Evolutionary conservation across 2,113 vertebrate genomes (phyloP).

Genomic region (Caranx melampygus): DNA sequence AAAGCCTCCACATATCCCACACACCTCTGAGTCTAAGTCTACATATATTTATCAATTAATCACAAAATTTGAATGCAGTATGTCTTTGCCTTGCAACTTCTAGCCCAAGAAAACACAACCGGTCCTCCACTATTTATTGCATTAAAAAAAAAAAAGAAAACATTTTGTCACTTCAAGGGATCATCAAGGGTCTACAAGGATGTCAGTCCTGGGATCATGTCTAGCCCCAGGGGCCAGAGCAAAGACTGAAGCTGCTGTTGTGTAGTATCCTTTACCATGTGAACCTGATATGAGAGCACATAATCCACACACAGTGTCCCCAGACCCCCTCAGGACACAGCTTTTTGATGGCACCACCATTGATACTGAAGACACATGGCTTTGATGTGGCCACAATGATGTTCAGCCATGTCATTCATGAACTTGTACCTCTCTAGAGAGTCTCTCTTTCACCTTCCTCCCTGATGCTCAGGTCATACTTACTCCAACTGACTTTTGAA

Average conservation of each 20-base stretch:
- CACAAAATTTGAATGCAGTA: not conserved
- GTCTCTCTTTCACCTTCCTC: slow-evolving; percentile 43
- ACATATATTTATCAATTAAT: not conserved
- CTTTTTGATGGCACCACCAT: slow-evolving; percentile 80
- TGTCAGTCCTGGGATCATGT: slow-evolving; percentile 78
- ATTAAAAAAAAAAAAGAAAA: slow-evolving; percentile 16
- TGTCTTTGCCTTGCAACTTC: not conserved
- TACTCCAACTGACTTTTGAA: slow-evolving; percentile 32
- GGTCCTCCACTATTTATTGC: not conserved
- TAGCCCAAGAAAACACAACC: not conserved
- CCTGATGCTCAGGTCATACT: slow-evolving; percentile 10
- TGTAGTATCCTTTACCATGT: slow-evolving; percentile 83
- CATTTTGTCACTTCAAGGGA: slow-evolving; percentile 76
- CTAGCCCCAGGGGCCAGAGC: slow-evolving; percentile 74
- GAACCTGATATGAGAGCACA: slow-evolving; percentile 79
- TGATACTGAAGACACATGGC: slow-evolving; percentile 78
- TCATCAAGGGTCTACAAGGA: slow-evolving; percentile 70
- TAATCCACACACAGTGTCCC: slow-evolving; percentile 81
- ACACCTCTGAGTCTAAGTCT: slow-evolving; percentile 20
- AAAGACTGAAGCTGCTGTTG: slow-evolving; percentile 76
- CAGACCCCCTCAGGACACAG: slow-evolving; percentile 75
- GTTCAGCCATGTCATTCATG: slow-evolving; percentile 81
- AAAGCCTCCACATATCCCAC: slow-evolving; percentile 11
- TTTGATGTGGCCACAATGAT: slow-evolving; percentile 83
- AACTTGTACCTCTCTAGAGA: slow-evolving; percentile 70